A percentile compares a stretch with the other conserved stretches of the same genome.
phyloP scores from a whole-genome alignment of 2,113 vertebrate genomes.

The Campylomormyrus numenius region DNA sequence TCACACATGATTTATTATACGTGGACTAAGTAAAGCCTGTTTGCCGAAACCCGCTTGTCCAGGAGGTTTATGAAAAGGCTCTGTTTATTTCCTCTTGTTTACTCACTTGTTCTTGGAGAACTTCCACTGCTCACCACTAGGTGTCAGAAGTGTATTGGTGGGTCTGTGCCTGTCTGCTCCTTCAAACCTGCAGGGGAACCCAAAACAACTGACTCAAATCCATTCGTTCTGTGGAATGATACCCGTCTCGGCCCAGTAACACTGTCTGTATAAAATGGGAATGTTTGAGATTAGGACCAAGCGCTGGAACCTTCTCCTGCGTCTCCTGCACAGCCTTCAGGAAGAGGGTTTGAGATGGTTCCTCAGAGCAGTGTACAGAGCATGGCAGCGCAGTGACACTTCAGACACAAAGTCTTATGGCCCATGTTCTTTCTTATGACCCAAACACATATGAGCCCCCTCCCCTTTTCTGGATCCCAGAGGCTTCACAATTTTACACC shows the following conservation, averaged over 20 bases:
- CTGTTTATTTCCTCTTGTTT: background rate
- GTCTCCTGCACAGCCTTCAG: background rate
- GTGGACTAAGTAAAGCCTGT: background rate
- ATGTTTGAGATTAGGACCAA: background rate
- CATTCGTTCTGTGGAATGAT: background rate
- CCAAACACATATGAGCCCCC: background rate
- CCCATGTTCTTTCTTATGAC: background rate
- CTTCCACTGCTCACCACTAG: slow-evolving; percentile 44
- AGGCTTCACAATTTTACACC: slow-evolving; percentile 14
- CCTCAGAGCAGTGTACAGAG: background rate
- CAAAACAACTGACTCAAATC: background rate
- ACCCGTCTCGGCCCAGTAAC: background rate
- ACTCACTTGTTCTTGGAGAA: background rate
- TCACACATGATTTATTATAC: background rate
- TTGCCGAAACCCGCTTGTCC: background rate
- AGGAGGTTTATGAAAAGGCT: background rate
- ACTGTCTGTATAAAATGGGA: background rate
- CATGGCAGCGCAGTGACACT: background rate
- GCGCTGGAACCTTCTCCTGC: background rate
- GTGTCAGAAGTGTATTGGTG: slow-evolving; percentile 48
- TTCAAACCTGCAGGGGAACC: background rate
- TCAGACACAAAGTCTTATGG: background rate
- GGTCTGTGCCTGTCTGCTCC: background rate
- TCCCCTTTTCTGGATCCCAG: background rate
- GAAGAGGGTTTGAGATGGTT: background rate